Evolutionary conservation across 2,888 invertebrate genomes (phyloP).

Genomic region (Pandemis heparana): DNA sequence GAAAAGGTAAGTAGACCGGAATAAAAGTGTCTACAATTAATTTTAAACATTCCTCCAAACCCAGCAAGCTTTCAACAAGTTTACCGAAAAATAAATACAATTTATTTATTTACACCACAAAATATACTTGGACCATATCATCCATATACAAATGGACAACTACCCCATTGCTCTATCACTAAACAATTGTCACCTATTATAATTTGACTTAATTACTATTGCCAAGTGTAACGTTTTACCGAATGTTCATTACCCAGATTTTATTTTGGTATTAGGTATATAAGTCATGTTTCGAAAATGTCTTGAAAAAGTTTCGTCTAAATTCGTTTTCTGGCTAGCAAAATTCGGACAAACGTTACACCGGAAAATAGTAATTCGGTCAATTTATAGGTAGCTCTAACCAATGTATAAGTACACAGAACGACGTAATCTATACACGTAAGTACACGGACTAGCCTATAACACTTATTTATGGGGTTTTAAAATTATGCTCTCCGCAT

Average conservation of each 20-base stretch:
- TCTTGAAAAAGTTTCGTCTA: neutral
- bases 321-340: neutral
- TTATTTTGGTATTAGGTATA: neutral
- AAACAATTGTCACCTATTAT: conserved; percentile 5
- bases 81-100: conserved; percentile 1
- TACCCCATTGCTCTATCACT: conserved; percentile 3
- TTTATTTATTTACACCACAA: conserved; percentile 5
- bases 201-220: conserved; percentile 1
- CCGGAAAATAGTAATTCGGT: neutral
- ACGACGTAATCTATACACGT: conserved; percentile 51
- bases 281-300: too few species aligned
- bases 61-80: neutral
- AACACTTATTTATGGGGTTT: conserved; percentile 61
- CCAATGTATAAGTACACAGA: conserved; percentile 41
- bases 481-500: conserved; percentile 61
- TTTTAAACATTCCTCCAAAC: neutral
- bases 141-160: conserved; percentile 8
- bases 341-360: neutral
- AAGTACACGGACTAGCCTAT: conserved; percentile 34
- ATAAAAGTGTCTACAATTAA: too few species aligned
- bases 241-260: neutral
- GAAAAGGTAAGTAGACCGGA: too few species aligned
- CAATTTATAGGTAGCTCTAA: neutral
- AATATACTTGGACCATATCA: conserved; percentile 16
- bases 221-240: neutral